A percentile compares a stretch with the other conserved stretches of the same genome.
Conservation (phyloP, 2,113 vertebrate genomes). For the Noctilio leporinus region DNA sequence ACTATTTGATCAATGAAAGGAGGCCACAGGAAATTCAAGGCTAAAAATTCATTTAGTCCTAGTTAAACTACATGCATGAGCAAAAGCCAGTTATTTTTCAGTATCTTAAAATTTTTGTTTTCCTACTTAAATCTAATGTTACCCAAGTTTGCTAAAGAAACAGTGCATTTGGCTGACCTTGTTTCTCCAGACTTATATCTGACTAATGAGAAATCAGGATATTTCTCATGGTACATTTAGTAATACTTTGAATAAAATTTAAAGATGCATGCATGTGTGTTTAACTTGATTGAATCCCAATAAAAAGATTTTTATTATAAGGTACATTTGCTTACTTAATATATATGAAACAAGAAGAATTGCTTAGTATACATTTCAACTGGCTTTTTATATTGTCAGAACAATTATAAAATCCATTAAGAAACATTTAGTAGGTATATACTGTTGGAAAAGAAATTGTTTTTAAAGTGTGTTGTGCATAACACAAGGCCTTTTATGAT, state of each 20-base stretch:
- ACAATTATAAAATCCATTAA: not conserved
- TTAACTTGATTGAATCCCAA: not conserved
- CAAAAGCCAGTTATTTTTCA: conserved; percentile 16
- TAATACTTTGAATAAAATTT: not conserved
- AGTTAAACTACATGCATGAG: not conserved
- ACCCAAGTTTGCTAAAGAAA: not conserved
- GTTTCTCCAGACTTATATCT: not conserved
- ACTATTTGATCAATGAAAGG: conserved; percentile 34
- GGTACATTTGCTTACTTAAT: not conserved
- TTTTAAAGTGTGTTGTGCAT: not conserved
- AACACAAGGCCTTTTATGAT: not conserved
- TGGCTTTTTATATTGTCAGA: not conserved
- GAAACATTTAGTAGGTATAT: not conserved
- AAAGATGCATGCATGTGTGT: not conserved
- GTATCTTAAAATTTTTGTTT: not conserved
- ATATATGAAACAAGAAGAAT: not conserved
- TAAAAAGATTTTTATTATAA: not conserved
- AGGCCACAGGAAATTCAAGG: conserved; percentile 9
- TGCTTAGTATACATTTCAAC: not conserved
- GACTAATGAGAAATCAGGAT: not conserved
- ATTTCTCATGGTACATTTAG: not conserved
- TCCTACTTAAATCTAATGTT: not conserved
- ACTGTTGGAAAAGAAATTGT: not conserved
- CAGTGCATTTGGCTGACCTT: not conserved
- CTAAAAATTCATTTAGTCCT: conserved; percentile 23